Percentiles rank a stretch among this genome's conserved stretches.
These are phyloP conservation scores for Buteo buteo DNA, from an alignment of 2,113 vertebrate species.

Conservation along the genomic window DNA sequence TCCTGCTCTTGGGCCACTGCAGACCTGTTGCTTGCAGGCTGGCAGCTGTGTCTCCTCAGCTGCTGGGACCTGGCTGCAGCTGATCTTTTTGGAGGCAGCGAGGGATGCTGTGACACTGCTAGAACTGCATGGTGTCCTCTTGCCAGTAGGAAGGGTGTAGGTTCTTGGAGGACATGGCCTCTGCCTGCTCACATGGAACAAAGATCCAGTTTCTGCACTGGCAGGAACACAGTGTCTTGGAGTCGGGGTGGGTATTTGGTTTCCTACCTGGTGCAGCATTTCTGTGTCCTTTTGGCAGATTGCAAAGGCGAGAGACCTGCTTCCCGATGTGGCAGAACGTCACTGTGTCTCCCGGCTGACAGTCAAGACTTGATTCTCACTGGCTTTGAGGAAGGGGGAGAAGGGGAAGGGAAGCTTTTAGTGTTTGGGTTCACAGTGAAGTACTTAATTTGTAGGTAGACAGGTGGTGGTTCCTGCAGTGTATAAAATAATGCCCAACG, in stretches of 20 bases:
- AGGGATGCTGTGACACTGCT: background rate
- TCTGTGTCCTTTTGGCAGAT: background rate
- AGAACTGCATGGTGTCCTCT: background rate
- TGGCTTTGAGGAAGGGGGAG: background rate
- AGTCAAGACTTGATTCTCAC: background rate
- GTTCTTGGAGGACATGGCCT: background rate
- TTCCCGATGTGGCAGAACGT: background rate
- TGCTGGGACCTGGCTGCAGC: background rate
- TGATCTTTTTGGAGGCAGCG: background rate
- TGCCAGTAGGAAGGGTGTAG: background rate
- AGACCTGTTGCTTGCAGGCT: background rate
- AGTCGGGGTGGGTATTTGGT: background rate
- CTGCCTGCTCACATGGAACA: background rate
- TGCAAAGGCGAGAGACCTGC: background rate
- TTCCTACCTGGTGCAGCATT: background rate
- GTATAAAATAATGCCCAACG: background rate
- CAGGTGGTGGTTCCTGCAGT: background rate
- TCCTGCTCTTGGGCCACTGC: accelerated
- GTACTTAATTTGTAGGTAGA: background rate
- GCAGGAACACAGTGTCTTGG: background rate
- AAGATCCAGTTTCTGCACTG: background rate
- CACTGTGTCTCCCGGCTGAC: background rate
- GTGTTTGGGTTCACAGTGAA: background rate
- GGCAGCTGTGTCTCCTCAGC: background rate
- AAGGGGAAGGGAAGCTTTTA: background rate